Conservation (phyloP, 2,113 vertebrate genomes). For the Psittacara wagleri region DNA sequence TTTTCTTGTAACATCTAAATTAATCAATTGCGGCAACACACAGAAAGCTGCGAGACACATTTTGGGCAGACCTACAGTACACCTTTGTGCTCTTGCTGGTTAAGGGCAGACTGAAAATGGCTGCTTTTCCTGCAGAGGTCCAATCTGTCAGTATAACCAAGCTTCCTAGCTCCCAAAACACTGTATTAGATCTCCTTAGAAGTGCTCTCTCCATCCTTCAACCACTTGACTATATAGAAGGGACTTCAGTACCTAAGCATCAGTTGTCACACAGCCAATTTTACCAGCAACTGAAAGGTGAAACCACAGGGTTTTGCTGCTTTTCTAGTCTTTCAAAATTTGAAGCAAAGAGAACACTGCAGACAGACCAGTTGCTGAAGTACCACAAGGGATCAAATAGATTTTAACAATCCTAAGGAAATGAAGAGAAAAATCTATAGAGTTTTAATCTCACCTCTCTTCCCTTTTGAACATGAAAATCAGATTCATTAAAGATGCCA, state of each 20-base stretch:
- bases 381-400: not conserved
- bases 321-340: not conserved
- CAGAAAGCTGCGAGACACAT: not conserved
- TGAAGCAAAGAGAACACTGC: not conserved
- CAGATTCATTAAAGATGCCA: not conserved
- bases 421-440: not conserved
- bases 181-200: not conserved
- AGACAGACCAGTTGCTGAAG: not conserved
- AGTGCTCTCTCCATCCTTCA: not conserved
- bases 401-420: not conserved
- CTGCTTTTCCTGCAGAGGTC: not conserved
- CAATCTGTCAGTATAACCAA: not conserved
- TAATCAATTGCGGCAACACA: not conserved
- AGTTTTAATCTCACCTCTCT: not conserved
- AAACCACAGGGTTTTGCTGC: not conserved
- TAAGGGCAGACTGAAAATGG: not conserved
- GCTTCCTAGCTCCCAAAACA: not conserved
- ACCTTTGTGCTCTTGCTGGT: not conserved
- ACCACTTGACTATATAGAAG: accelerated
- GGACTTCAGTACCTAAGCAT: not conserved
- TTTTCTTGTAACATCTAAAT: not conserved
- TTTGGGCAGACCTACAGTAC: not conserved
- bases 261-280: not conserved
- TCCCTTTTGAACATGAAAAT: not conserved
- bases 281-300: not conserved